Percentiles rank a stretch among this genome's conserved stretches.
Evolutionary conservation across 2,888 invertebrate genomes (phyloP).

Genomic region (Mythimna vitellina): DNA sequence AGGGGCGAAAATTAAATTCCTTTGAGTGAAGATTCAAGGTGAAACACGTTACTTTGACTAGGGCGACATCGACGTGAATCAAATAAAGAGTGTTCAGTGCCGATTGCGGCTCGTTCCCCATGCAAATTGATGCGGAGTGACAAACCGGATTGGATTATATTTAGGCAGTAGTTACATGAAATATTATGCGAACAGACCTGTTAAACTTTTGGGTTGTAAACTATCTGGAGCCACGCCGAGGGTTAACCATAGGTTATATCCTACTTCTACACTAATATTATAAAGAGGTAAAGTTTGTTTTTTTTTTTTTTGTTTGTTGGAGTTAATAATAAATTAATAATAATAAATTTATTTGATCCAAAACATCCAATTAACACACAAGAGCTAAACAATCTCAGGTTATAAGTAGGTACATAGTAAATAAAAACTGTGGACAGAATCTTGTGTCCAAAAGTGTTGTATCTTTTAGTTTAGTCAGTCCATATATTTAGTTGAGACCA

Average conservation of each 20-base stretch:
- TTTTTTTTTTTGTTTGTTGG: too few species aligned
- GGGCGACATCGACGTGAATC: constrained; percentile 54
- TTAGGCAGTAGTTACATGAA: constrained; percentile 26
- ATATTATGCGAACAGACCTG: constrained; percentile 34
- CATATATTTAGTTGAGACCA: too few species aligned
- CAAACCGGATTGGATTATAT: constrained; percentile 41
- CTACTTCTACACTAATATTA: neutral
- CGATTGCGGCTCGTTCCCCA: constrained; percentile 42
- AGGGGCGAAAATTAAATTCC: constrained; percentile 71
- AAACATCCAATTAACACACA: too few species aligned
- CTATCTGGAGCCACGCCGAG: constrained; percentile 26
- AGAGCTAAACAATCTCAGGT: too few species aligned
- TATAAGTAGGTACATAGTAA: too few species aligned
- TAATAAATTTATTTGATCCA: too few species aligned
- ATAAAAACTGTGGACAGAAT: too few species aligned
- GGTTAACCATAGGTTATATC: constrained; percentile 17
- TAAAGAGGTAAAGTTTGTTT: too few species aligned
- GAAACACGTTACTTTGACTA: constrained; percentile 62
- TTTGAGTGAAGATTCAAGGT: constrained; percentile 68
- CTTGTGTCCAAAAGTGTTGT: too few species aligned
- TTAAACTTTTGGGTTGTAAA: constrained; percentile 38
- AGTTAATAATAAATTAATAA: too few species aligned
- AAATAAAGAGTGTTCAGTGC: constrained; percentile 59
- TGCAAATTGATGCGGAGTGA: constrained; percentile 54
- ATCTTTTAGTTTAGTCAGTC: too few species aligned